A percentile compares a stretch with the other conserved stretches of the same genome.
Evolutionary conservation across 2,113 vertebrate species (phyloP).

Genomic region (Madoqua kirkii): DNA sequence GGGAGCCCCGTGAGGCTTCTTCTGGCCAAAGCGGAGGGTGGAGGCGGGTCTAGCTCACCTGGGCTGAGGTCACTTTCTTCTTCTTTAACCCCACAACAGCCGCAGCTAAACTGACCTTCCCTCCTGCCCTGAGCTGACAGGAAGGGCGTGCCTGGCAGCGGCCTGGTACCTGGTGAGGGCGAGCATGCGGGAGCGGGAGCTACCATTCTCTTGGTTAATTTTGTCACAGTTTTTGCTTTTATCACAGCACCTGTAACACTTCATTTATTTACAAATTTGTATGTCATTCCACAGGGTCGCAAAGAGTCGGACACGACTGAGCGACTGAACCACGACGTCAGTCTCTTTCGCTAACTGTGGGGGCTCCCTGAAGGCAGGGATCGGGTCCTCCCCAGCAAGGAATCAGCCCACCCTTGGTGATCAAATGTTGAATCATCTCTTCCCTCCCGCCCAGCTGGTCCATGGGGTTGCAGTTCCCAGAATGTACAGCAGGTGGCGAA

Average conservation of each 20-base stretch:
- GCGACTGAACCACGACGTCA: not conserved
- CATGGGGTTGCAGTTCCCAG: conserved; percentile 6
- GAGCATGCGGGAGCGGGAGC: not conserved
- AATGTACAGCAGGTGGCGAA: conserved; percentile 57
- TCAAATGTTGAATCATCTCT: not conserved
- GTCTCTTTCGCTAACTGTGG: not conserved
- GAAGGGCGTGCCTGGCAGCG: not conserved
- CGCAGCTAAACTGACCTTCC: not conserved
- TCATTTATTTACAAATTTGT: not conserved
- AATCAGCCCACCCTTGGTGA: not conserved
- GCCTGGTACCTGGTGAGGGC: not conserved
- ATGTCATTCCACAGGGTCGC: not conserved
- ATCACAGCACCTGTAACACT: not conserved
- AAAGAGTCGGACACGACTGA: not conserved
- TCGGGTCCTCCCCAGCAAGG: not conserved
- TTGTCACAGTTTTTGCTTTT: not conserved
- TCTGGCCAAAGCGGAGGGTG: not conserved
- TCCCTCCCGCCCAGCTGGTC: not conserved
- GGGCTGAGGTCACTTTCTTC: not conserved
- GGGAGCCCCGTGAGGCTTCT: not conserved
- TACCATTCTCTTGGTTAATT: not conserved
- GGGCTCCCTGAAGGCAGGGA: not conserved
- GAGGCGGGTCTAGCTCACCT: not conserved
- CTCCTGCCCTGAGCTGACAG: not conserved
- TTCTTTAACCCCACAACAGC: not conserved